These are phyloP conservation scores for Adineta ricciae DNA, from an alignment of 2,888 invertebrate genomes.

Conservation along the genomic window DNA sequence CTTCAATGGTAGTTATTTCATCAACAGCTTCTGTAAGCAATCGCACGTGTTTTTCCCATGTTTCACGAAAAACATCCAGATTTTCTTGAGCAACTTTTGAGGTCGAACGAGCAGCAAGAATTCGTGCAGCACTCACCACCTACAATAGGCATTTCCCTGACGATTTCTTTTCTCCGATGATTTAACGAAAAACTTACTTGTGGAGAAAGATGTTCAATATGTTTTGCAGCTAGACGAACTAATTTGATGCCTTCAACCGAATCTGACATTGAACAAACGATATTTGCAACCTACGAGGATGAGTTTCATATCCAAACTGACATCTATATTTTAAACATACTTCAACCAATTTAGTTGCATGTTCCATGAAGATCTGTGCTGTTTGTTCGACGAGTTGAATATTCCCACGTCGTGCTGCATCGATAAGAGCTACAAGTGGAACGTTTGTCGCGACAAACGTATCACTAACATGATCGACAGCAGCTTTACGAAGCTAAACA, in stretches of 20 bases:
- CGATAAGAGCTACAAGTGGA: conserved; percentile 81
- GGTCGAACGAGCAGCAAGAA: conserved; percentile 76
- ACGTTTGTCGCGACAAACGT: conserved; percentile 91
- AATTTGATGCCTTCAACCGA: conserved; percentile 97
- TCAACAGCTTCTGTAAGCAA: conserved; percentile 80
- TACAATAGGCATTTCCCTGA: conserved; percentile 44
- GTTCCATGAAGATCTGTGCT: conserved; percentile 79
- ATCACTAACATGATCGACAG: conserved; percentile 72
- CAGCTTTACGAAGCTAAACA: conserved; percentile 71
- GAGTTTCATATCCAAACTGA: no score
- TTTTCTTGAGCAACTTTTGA: conserved; percentile 97
- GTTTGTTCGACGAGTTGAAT: conserved; percentile 69
- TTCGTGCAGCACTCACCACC: background rate
- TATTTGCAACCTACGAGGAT: conserved; percentile 26
- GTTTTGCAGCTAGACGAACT: conserved; percentile 88
- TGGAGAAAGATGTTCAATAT: conserved; percentile 85
- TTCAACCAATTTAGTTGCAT: conserved; percentile 92
- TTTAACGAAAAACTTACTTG: conserved; percentile 54
- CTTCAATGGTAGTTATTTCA: conserved; percentile 94
- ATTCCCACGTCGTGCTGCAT: conserved; percentile 72
- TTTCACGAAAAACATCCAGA: conserved; percentile 84
- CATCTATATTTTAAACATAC: conserved; percentile 50
- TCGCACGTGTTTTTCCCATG: conserved; percentile 65
- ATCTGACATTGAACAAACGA: conserved; percentile 91
- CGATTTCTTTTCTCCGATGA: background rate